Percentiles rank a stretch among this genome's conserved stretches.
Conservation (phyloP, 2,888 invertebrate genomes). For the Tipula helvola region DNA sequence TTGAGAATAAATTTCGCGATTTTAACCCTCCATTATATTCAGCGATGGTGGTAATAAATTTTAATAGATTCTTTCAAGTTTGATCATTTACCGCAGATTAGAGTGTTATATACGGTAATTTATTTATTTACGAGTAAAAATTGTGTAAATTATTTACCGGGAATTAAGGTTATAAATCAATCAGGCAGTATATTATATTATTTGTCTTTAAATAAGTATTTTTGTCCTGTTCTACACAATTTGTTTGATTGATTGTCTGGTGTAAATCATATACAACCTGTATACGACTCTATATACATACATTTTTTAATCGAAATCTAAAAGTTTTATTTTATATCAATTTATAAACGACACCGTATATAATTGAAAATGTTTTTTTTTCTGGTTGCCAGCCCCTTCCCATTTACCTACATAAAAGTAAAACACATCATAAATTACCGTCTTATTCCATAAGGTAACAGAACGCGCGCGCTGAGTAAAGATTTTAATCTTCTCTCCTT, state of each 20-base stretch:
- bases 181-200: not conserved
- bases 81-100: not conserved
- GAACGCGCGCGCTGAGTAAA: not conserved
- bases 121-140: not conserved
- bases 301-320: not conserved
- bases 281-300: not conserved
- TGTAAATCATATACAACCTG: not conserved
- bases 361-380: not conserved
- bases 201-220: not conserved
- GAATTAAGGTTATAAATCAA: not conserved
- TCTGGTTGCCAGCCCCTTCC: not conserved
- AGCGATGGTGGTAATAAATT: not conserved
- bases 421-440: slow-evolving; percentile 4
- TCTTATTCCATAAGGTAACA: not conserved
- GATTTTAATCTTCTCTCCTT: not conserved
- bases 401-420: not conserved
- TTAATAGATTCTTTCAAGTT: not conserved
- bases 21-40: not conserved
- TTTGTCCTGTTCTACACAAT: not conserved
- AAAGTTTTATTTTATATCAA: not conserved
- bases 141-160: not conserved
- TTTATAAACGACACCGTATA: not conserved
- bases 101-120: not conserved
- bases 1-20: not conserved
- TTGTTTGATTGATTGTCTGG: not conserved